Base-by-base conservation (phyloP, 2,113 vertebrate species). In the Progne subis region DNA sequence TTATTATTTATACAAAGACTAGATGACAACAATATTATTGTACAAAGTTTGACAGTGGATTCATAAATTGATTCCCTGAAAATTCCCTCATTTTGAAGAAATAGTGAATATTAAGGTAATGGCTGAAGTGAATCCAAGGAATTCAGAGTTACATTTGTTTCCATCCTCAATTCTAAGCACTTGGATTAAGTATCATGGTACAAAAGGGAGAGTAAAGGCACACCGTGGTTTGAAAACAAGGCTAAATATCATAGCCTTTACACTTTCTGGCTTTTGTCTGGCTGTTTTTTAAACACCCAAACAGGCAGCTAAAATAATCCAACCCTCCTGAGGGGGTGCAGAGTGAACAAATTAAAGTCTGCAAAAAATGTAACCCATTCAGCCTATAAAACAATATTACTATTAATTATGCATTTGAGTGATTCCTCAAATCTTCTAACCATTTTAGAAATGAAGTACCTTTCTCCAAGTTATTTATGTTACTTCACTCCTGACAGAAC, bases 121-220 rank as follows among this genome's bases (percentile, higher is more conserved):
- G 59, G 69, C 59, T 92, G 86, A 94, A 91, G 39, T 37, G 26
- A 91, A 88, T 59, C 71, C 14, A 78, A 87, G 68, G 87, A 92
- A 69, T 89, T 46, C 46, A 69, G 68, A 81, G 24, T 74, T 79
- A 10, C 21, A 50, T 57, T 91, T 92, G 75, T 61, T 68, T 95
- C 79, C 52, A 82, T 25, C 60, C 56, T 91, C 76, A 72, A 55
- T 49, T 92, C 56, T 86, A 93, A 96, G 93, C 56, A 60, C 69
- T 82, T 47, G 80, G 64, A 85, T 82, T 70, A 52, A 29, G 47
- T 44, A 76, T 95, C 41, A 41, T 0, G 15, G 31, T 96, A 95
- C 56, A 90, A 91, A 95, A 89, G 8, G 14, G 34, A 69, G 50
- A 91, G 61, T 37, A 93, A 97, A 97, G 96, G 96, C 97, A 97